Evolutionary conservation across 2,888 invertebrate genomes (phyloP), one percentile per base, ranked within the genome.

Genomic region (Pelosia muscerda): DNA sequence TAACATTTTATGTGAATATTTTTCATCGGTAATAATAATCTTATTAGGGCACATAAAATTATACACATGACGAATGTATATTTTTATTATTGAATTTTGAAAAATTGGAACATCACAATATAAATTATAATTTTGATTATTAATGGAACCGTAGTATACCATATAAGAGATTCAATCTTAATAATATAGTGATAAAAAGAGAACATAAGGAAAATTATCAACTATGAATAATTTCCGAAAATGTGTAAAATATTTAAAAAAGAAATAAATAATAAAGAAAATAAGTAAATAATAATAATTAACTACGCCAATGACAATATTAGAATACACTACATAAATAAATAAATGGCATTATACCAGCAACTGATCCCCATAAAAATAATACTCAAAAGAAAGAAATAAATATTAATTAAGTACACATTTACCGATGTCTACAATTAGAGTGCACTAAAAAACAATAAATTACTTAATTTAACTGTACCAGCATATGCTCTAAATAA

Each of bases 1-100:
- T 63, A 54, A 67, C 62, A 69, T 71, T 67, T 63, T 23, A 62
- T 55, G 65, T 76, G 19, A 61, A 59, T 63, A 42, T 38, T 26
- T 62, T 66, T 65, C 2, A 31, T 22, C 15, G 19, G 26, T 8
- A 59, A 38, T 23, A n/a, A 22, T 54, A 23, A 23, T 23, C 13
- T 54, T n/a, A 54, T 22, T 49, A 55, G 13, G 4, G 54, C 13
- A n/a, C n/a, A 25, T 55, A 55, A 55, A 55, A 55, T 55, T 3
- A 53, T 22, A 53, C 11, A 23, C 22, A 22, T 55, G 54, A 25
- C 5, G 23, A 55, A 22, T 23, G 10, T 23, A 23, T 55, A 23
- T 55, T 55, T 55, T 25, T 25, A 54, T 19, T 49, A 42, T 38
- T 19, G 42, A 19, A 42, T 42, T 42, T 42, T 8, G 13, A 19